These are phyloP conservation scores for Chelmon rostratus DNA, from an alignment of 2,797 vertebrate species.

Conservation along the genomic window DNA sequence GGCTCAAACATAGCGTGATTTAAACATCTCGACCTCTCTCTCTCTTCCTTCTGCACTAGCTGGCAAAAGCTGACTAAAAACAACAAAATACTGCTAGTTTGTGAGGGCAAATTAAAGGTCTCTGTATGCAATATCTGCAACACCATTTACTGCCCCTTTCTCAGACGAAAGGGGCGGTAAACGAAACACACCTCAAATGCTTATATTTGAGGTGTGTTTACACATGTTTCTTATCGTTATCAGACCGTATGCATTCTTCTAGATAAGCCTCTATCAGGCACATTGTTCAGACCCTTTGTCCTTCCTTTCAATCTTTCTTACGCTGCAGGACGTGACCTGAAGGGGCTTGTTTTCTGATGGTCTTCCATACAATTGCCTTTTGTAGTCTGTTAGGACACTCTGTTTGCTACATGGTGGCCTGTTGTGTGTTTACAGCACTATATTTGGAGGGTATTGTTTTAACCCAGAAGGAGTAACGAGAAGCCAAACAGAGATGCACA, in stretches of 20 bases:
- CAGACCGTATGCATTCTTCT: background rate
- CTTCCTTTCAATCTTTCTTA: conserved; percentile 21
- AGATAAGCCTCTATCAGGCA: conserved; percentile 40
- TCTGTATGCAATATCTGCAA: background rate
- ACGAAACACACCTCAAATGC: conserved; percentile 4
- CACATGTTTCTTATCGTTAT: conserved; percentile 24
- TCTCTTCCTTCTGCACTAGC: background rate
- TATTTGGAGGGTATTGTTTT: conserved; percentile 69
- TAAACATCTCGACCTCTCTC: background rate
- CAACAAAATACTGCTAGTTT: background rate
- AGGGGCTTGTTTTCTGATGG: conserved; percentile 31
- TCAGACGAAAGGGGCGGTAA: background rate
- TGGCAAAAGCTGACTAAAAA: background rate
- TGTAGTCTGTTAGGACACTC: conserved; percentile 35
- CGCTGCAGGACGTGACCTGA: conserved; percentile 46
- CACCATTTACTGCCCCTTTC: too few relatives aligned
- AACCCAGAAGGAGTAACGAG: conserved; percentile 41
- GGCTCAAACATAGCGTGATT: too few relatives aligned
- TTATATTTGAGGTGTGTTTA: conserved; percentile 25
- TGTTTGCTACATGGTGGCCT: conserved; percentile 39
- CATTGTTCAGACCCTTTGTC: conserved; percentile 48
- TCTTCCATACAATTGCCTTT: conserved; percentile 51
- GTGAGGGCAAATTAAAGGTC: conserved; percentile 25
- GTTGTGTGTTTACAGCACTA: conserved; percentile 20
- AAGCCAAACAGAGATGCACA: conserved; percentile 25